These are phyloP conservation scores for Hermetia illucens DNA, from an alignment of 1,140 invertebrate species.

Conservation along the genomic window DNA sequence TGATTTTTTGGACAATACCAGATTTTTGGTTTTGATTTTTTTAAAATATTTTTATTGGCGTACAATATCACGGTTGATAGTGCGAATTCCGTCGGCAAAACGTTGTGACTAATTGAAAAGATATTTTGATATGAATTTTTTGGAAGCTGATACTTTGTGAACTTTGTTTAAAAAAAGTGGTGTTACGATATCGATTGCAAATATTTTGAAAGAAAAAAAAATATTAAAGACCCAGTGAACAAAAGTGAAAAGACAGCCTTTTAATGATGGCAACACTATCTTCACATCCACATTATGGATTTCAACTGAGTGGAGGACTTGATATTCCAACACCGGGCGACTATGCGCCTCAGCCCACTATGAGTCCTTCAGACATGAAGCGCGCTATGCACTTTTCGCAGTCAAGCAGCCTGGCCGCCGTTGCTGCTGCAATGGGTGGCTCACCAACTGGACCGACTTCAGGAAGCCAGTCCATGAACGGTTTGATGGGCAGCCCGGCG, in stretches of 20 bases:
- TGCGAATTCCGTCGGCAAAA: background rate
- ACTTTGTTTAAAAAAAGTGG: no score
- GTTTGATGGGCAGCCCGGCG: slow-evolving; percentile 12
- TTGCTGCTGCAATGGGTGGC: slow-evolving; percentile 23
- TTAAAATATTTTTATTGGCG: background rate
- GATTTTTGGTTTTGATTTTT: background rate
- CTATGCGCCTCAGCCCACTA: slow-evolving; percentile 18
- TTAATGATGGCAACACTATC: background rate
- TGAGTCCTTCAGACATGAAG: slow-evolving; percentile 28
- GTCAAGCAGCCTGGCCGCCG: slow-evolving; percentile 15
- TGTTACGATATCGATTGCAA: no score
- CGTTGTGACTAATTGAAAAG: background rate
- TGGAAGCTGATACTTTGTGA: no score
- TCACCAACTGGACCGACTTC: slow-evolving; percentile 13
- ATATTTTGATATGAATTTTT: background rate
- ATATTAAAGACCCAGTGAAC: no score
- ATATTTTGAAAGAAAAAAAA: no score
- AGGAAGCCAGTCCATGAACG: slow-evolving; percentile 10
- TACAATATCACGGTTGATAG: background rate
- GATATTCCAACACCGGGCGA: slow-evolving; percentile 23
- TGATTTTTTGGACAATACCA: no score
- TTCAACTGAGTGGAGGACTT: slow-evolving; percentile 23
- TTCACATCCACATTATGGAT: slow-evolving; percentile 29
- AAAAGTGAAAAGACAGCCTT: no score
- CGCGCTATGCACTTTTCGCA: slow-evolving; percentile 24